phyloP scores from a whole-genome alignment of 2,113 vertebrate genomes.

The Tragelaphus buxtoni region DNA sequence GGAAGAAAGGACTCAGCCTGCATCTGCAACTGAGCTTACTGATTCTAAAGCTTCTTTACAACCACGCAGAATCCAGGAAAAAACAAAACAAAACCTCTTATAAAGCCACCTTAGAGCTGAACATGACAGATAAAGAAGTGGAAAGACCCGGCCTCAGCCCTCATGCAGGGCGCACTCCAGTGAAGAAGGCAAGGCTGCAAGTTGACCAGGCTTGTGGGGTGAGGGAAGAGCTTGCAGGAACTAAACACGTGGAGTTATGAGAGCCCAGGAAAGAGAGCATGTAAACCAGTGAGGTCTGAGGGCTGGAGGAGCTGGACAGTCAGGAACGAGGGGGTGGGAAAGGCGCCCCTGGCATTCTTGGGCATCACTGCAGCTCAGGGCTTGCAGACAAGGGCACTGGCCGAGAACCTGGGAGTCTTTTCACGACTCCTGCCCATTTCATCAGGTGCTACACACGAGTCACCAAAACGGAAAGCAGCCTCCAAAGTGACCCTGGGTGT shows the following conservation, averaged over 20 bases:
- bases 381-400: neutral
- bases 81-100: too few species aligned
- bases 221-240: neutral
- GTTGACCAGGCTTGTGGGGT: accelerated
- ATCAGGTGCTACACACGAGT: accelerated
- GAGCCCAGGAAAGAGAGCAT: neutral
- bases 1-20: neutral
- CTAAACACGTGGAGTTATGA: neutral
- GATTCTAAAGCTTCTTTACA: neutral
- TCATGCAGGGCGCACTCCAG: neutral
- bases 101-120: neutral
- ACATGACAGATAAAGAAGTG: neutral
- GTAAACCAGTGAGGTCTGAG: neutral
- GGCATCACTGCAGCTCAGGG: neutral
- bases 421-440: neutral
- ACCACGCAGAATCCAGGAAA: neutral
- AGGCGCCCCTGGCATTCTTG: neutral
- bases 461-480: neutral
- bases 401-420: neutral
- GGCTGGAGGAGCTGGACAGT: neutral
- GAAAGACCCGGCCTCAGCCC: neutral
- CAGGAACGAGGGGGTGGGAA: neutral
- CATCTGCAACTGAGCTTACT: neutral
- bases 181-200: neutral
- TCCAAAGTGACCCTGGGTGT: neutral